Percentiles rank a stretch among this genome's conserved stretches.
Conservation (phyloP, 2,888 invertebrate genomes). For the Noctuana brunneofusca region DNA sequence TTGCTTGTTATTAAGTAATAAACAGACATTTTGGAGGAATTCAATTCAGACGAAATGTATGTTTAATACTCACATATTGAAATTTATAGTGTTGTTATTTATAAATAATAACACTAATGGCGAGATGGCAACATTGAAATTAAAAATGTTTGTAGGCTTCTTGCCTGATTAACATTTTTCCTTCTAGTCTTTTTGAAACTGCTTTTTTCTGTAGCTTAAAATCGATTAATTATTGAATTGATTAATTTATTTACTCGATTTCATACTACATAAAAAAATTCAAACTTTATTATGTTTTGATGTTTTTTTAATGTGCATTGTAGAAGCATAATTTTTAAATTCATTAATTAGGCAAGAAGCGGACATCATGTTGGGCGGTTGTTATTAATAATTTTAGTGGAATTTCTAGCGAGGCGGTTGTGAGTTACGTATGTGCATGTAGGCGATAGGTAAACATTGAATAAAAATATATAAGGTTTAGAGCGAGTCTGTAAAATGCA, state of each 20-base stretch:
- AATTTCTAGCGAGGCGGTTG: slow-evolving; percentile 29
- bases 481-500: background rate
- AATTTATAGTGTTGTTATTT: slow-evolving; percentile 8
- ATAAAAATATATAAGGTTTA: background rate
- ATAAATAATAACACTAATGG: slow-evolving; percentile 1
- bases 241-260: too few species aligned
- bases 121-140: slow-evolving; percentile 27
- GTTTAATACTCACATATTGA: background rate
- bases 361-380: slow-evolving; percentile 6
- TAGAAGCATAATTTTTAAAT: background rate
- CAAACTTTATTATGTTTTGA: background rate
- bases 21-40: slow-evolving; percentile 8
- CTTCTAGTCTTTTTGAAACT: background rate
- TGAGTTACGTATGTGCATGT: slow-evolving; percentile 16
- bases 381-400: slow-evolving; percentile 26
- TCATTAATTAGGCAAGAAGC: slow-evolving; percentile 17
- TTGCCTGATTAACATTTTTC: slow-evolving; percentile 7
- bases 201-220: background rate
- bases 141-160: slow-evolving; percentile 7
- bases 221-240: background rate
- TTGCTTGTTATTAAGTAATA: slow-evolving; percentile 1
- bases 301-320: background rate
- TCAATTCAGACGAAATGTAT: slow-evolving; percentile 15
- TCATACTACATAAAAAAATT: too few species aligned
- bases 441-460: background rate